Base-by-base conservation (phyloP, 2,888 invertebrate species). In the Campopleginae sp. region DNA sequence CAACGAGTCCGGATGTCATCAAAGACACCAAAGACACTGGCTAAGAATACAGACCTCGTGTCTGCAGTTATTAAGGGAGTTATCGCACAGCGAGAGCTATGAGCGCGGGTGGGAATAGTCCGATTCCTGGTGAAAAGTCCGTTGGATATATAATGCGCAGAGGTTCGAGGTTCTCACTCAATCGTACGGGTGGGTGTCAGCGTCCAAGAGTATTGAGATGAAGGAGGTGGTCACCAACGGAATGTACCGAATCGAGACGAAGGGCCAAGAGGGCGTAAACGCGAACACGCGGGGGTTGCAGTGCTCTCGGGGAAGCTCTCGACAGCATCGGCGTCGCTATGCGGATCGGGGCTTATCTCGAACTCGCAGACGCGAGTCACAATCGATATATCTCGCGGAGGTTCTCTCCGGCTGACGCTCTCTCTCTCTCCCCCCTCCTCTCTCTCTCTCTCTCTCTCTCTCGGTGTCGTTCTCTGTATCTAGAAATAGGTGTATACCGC, bases 311-410 rank as follows among this genome's bases (percentile, higher is more conserved):
- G 84, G 79, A 75, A 78, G 65, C 86, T 87, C 86, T 87, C 82
- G 82, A 87, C 86, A 86, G 86, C 86, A 77, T 83, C 86, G 87
- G 87, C 89, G 88, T 88, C 87, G 91, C 90, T 90, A 89, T 90
- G 91, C 90, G 91, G 92, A 92, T 92, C 90, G 88, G 86, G 84
- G 93, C 93, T 93, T 93, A 93, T 93, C 93, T 92, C 90, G 87
- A 91, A 91, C 89, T 92, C 91, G 91, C 92, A 93, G 93, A 93
- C 93, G 93, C 92, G 92, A n/a, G n/a, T 93, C 92, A 91, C 92
- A 92, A 93, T 93, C 93, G 92, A 93, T 93, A 93, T 92, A 93
- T 93, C 92, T 93, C 93, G 92, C 92, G 92, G 87, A 91, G 91
- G 87, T 88, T 90, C 87, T 88, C 72, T 48, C 75, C 42, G 19